Base-by-base conservation (phyloP, 2,888 invertebrate genomes). In the Lasioglossum malachurum region DNA sequence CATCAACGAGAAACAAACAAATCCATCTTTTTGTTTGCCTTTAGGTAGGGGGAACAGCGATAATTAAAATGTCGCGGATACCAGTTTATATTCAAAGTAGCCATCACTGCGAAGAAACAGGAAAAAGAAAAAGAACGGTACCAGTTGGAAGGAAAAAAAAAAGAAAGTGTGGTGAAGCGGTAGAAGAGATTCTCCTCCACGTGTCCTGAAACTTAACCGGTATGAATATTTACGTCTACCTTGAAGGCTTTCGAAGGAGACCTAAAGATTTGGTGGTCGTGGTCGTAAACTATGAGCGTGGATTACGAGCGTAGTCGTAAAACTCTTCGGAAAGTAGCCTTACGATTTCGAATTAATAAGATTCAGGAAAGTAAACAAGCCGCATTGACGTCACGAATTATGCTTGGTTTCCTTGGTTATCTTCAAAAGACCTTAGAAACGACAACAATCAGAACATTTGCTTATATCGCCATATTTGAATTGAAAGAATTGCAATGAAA, bases 211-310 rank as follows among this genome's bases (percentile, higher is more conserved):
- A 87, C 87, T 91, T 91, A 89, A 69, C 77, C 49, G 46, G 64
- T 87, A 90, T 91, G 92, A 92, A 92, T 92, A 92, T 92, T 92
- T 90, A 92, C 83, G 78, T 82, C 46, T 79, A 77, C 83, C 80
- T 85, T 75, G 72, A 82, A 86, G 79, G 72, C 78, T 75, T 75
- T 84, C 86, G 82, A 79, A 69, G 69, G 44, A 27, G 77, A 67
- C 64, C 75, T 67, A 49, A 80, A 83, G 82, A 87, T 90, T 90
- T 81, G 72, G 83, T 80, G 77, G 78, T 69, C 73, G 82, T 46
- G 71, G 77, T 76, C 78, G 78, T 85, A 88, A 91, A 91, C 75
- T 82, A 69, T 79, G 35, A 31, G 41, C 69, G 27, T 75, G 67
- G 81, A 69, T 86, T 81, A 57, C 79, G 78, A 83, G 64, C 44